These are phyloP conservation scores for Steinernema khuongi DNA, from an alignment of 1,140 invertebrate species.

Conservation along the genomic window DNA sequence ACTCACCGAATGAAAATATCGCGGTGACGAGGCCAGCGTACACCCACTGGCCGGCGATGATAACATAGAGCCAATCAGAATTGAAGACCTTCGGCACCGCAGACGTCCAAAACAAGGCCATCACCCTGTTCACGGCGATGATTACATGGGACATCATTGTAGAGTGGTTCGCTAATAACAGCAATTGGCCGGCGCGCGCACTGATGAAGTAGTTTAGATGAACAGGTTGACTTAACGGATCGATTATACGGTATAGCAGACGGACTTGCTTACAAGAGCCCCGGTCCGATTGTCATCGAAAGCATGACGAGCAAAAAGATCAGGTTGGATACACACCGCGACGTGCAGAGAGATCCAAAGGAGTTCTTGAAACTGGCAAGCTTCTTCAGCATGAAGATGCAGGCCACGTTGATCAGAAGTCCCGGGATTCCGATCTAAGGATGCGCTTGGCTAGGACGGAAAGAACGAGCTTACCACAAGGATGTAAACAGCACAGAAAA, in stretches of 20 bases:
- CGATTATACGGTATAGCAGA: not conserved
- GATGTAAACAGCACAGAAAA: not conserved
- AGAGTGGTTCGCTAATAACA: not conserved
- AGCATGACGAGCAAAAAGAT: not conserved
- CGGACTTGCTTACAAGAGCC: not conserved
- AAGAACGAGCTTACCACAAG: not conserved
- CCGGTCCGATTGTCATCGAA: not conserved
- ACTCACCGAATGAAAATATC: not conserved
- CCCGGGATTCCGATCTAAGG: not conserved
- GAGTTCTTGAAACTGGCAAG: slow-evolving; percentile 3
- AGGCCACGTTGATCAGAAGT: not conserved
- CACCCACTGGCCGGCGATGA: not conserved
- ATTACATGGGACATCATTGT: not conserved
- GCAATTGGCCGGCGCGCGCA: not conserved
- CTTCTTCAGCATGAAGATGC: not conserved
- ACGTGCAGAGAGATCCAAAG: not conserved
- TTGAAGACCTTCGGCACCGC: not conserved
- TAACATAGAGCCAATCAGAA: not conserved
- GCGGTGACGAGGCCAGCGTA: not conserved
- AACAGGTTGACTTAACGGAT: not conserved
- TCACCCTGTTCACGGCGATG: not conserved
- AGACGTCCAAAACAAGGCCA: slow-evolving; percentile 1
- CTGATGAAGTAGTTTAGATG: not conserved
- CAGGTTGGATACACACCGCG: not conserved
- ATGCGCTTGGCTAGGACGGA: not conserved